Base-by-base conservation (phyloP, 1,140 invertebrate species). In the Agrilus planipennis region DNA sequence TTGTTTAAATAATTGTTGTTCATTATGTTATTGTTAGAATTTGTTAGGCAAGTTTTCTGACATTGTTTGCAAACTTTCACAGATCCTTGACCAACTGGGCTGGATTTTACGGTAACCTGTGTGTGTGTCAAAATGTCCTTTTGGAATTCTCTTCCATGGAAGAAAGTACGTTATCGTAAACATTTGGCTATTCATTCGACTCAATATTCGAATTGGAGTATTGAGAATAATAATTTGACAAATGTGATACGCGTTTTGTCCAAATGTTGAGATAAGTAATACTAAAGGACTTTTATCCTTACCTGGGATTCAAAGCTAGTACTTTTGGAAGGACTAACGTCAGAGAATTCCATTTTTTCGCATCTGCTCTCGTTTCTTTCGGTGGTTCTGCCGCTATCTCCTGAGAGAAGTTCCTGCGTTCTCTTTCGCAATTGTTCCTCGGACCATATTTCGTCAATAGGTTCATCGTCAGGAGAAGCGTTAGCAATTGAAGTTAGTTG, bases 271-370 rank as follows among this genome's bases (percentile, higher is more conserved):
- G 32, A 18, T 3, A 20, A 34, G 12, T 7, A 17, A 34, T 20
- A 34, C 10, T 18, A 18, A 5, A 34, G 9, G 4, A n/a, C n/a
- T n/a, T n/a, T n/a, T n/a, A n/a, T 30, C 15, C 53, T 62, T 65
- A 79, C 78, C 65, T 81, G 79, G 54, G 77, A 81, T 49, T 77
- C 79, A 23, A 76, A 77, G 39, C 77, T 79, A 46, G 76, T 79
- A 57, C 75, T 81, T 56, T 71, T 76, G 44, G 74, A 80, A 44
- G 72, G 76, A 64, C 73, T 79, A 29, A 58, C 60, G 36, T 77
- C 76, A 35, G 67, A 65, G 41, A 63, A 60, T 2, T 58, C 53
- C 43, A 55, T 20, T 23, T 64, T 58, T 38, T 62, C 55, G 16
- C 61, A 62, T 27, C 60, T 53, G 28, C 62, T 65, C 7, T 61